phyloP scores from a whole-genome alignment of 2,888 invertebrate genomes.

The Noctua janthina region DNA sequence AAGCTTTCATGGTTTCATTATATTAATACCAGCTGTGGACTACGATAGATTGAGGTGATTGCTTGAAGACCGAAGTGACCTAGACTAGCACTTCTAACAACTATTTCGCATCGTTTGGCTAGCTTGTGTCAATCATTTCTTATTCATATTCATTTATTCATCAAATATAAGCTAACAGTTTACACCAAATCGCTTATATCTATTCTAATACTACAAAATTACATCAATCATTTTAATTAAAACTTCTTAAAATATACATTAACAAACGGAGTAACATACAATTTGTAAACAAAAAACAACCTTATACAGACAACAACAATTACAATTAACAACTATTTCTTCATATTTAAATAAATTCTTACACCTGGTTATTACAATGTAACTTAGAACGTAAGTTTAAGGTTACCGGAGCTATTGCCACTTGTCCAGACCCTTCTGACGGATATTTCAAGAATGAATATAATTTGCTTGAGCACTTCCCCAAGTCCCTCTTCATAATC shows the following conservation, averaged over 20 bases:
- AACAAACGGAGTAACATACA: too few species aligned
- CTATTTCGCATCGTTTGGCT: not conserved
- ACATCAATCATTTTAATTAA: too few species aligned
- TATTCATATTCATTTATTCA: too few species aligned
- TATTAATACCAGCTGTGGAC: not conserved
- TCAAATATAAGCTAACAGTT: too few species aligned
- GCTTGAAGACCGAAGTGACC: conserved; percentile 1
- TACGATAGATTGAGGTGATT: conserved; percentile 4
- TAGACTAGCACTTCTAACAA: not conserved
- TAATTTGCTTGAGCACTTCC: conserved; percentile 13
- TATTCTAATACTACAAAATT: too few species aligned
- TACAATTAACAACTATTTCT: too few species aligned
- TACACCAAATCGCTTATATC: too few species aligned
- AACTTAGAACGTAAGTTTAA: not conserved
- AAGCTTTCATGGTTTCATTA: conserved; percentile 15
- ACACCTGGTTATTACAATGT: not conserved
- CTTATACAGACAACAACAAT: too few species aligned
- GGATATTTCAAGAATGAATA: not conserved
- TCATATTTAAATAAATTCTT: too few species aligned
- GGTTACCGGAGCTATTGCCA: not conserved
- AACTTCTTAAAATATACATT: too few species aligned
- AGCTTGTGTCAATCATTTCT: not conserved
- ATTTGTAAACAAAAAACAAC: too few species aligned
- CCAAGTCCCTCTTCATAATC: not conserved
- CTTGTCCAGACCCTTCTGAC: not conserved